A percentile compares a stretch with the other conserved stretches of the same genome.
phyloP scores from a whole-genome alignment of 2,113 vertebrate species.

The Syngnathus scovelli region DNA sequence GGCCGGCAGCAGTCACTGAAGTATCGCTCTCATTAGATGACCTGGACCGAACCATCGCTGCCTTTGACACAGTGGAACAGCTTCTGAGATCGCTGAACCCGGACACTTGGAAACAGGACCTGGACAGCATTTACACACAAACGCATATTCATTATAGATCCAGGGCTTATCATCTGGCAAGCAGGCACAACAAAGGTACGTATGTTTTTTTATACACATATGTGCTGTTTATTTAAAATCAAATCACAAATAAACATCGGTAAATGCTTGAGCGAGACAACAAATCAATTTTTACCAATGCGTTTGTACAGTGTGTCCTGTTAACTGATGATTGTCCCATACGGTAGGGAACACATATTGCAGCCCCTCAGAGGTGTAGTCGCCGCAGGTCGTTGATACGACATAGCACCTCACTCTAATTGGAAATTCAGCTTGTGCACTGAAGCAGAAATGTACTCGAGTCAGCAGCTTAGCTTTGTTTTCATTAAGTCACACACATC shows the following conservation, averaged over 20 bases:
- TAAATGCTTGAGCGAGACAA: slow-evolving; percentile 54
- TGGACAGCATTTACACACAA: slow-evolving; percentile 83
- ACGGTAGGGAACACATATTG: slow-evolving; percentile 15
- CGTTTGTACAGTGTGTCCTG: slow-evolving; percentile 8
- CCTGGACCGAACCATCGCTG: slow-evolving; percentile 83
- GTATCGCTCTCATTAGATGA: slow-evolving; percentile 76
- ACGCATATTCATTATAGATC: slow-evolving; percentile 77
- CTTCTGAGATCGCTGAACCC: slow-evolving; percentile 85
- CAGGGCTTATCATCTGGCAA: slow-evolving; percentile 76
- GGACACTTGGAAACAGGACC: slow-evolving; percentile 86
- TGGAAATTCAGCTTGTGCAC: slow-evolving; percentile 68
- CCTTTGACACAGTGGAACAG: slow-evolving; percentile 88
- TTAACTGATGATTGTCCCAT: slow-evolving; percentile 1
- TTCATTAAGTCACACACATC: slow-evolving; percentile 54
- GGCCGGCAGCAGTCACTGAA: slow-evolving; percentile 71
- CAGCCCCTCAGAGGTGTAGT: slow-evolving; percentile 23
- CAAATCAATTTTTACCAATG: slow-evolving; percentile 48
- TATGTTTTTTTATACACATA: too few species aligned
- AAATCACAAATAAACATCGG: slow-evolving; percentile 2
- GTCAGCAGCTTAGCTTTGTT: slow-evolving; percentile 68
- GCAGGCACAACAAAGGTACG: slow-evolving; percentile 86
- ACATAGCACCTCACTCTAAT: slow-evolving; percentile 49
- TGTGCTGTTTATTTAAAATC: background rate
- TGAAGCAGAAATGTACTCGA: slow-evolving; percentile 59
- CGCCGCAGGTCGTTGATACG: slow-evolving; percentile 47